Percentiles rank a stretch among this genome's conserved stretches.
Evolutionary conservation across 2,888 invertebrate species (phyloP).

Genomic region (Automeris io): DNA sequence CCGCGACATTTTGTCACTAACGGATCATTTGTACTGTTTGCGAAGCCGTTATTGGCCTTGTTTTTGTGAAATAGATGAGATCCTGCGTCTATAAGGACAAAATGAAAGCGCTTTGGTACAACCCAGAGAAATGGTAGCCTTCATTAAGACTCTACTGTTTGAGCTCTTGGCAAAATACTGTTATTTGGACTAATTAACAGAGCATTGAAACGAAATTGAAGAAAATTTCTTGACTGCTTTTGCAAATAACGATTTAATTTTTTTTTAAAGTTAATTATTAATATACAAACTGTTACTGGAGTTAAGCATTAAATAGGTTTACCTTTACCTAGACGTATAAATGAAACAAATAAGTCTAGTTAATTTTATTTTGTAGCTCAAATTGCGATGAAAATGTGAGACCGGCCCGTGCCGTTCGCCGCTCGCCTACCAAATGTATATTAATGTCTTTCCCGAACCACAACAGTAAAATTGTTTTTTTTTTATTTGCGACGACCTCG

Average conservation of each 20-base stretch:
- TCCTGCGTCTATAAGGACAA: constrained; percentile 52
- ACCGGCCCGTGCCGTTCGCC: constrained; percentile 21
- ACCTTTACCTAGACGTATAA: constrained; percentile 18
- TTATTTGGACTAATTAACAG: constrained; percentile 71
- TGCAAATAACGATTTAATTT: constrained; percentile 10
- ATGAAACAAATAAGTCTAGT: constrained; percentile 28
- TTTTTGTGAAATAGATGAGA: constrained; percentile 67
- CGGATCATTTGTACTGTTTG: constrained; percentile 73
- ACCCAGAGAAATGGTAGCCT: constrained; percentile 61
- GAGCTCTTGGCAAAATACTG: constrained; percentile 69
- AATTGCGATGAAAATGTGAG: constrained; percentile 57
- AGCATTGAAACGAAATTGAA: constrained; percentile 58
- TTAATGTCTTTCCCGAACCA: constrained; percentile 64
- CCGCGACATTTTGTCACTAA: constrained; percentile 64
- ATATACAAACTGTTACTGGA: not conserved
- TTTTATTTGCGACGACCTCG: constrained; percentile 56
- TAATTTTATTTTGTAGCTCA: constrained; percentile 62
- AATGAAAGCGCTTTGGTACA: constrained; percentile 64
- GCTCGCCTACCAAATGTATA: constrained; percentile 60
- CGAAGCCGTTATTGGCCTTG: constrained; percentile 71
- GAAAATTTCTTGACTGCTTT: constrained; percentile 28
- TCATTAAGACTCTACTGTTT: constrained; percentile 70
- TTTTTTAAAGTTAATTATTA: constrained; percentile 24
- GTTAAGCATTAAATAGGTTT: not conserved
- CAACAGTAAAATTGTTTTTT: constrained; percentile 66